These are phyloP conservation scores for Onychorhynchus coronatus DNA, from an alignment of 2,113 vertebrate genomes.

Conservation along the genomic window DNA sequence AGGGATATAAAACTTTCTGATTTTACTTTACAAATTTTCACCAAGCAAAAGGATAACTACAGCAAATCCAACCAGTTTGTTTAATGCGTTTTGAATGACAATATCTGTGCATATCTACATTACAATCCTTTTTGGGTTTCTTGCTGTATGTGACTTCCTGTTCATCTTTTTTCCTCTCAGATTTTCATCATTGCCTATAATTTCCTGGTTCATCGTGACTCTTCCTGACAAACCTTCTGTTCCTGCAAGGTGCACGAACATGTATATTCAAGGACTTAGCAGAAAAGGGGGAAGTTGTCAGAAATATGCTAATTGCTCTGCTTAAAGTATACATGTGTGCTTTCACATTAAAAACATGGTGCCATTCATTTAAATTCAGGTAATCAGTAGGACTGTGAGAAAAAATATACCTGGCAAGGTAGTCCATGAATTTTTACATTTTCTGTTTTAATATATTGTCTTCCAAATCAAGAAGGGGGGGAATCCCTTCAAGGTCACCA, in stretches of 20 bases:
- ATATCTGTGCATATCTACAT: neutral
- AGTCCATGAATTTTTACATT: neutral
- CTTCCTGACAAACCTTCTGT: slow-evolving; percentile 19
- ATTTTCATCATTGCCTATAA: neutral
- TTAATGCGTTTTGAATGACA: neutral
- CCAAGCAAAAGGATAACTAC: neutral
- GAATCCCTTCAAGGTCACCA: neutral
- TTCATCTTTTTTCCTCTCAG: neutral
- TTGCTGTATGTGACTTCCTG: neutral
- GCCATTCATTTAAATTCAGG: neutral
- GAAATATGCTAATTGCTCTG: neutral
- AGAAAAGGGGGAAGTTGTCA: slow-evolving; percentile 17
- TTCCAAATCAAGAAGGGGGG: neutral
- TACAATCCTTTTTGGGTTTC: neutral
- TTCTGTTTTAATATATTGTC: neutral
- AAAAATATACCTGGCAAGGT: neutral
- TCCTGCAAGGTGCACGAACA: neutral
- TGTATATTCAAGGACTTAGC: neutral
- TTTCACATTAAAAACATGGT: neutral
- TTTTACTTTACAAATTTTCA: neutral
- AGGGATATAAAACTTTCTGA: neutral
- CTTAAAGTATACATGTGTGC: neutral
- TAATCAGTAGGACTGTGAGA: neutral
- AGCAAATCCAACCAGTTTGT: neutral
- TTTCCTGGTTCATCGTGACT: neutral